phyloP scores from a whole-genome alignment of 2,888 invertebrate species.

The Cantharis rustica region DNA sequence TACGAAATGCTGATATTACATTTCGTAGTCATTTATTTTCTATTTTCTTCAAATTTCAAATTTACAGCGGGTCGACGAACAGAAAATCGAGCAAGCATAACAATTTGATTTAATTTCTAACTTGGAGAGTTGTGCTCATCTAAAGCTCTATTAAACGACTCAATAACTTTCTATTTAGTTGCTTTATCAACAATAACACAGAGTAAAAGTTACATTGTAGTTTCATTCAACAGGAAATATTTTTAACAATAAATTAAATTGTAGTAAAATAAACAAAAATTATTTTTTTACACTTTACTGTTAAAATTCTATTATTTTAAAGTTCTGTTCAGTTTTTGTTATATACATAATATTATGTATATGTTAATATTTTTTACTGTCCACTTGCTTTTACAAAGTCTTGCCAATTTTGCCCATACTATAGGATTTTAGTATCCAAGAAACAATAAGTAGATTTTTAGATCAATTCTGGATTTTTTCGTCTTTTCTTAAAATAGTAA shows the following conservation, averaged over 20 bases:
- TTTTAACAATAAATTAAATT: neutral
- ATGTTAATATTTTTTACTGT: too few relatives aligned
- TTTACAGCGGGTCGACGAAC: neutral
- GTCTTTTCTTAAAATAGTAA: too few relatives aligned
- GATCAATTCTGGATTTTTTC: too few relatives aligned
- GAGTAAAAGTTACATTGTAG: neutral
- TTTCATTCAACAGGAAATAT: neutral
- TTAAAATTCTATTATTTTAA: too few relatives aligned
- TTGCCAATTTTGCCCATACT: too few relatives aligned
- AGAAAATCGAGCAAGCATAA: neutral
- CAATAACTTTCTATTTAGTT: neutral
- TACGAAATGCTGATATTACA: neutral
- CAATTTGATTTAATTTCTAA: neutral
- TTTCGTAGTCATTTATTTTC: neutral
- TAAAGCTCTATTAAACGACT: neutral
- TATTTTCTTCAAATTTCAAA: neutral
- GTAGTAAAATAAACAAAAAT: too few relatives aligned
- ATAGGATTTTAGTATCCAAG: too few relatives aligned
- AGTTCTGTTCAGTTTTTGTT: too few relatives aligned
- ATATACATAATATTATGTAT: too few relatives aligned
- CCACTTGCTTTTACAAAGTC: too few relatives aligned
- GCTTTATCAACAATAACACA: neutral
- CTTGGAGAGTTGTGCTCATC: neutral
- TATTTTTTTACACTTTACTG: too few relatives aligned
- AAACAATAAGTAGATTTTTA: too few relatives aligned